Conservation (phyloP, 2,888 invertebrate species). For the Drosophila paramelanica region DNA sequence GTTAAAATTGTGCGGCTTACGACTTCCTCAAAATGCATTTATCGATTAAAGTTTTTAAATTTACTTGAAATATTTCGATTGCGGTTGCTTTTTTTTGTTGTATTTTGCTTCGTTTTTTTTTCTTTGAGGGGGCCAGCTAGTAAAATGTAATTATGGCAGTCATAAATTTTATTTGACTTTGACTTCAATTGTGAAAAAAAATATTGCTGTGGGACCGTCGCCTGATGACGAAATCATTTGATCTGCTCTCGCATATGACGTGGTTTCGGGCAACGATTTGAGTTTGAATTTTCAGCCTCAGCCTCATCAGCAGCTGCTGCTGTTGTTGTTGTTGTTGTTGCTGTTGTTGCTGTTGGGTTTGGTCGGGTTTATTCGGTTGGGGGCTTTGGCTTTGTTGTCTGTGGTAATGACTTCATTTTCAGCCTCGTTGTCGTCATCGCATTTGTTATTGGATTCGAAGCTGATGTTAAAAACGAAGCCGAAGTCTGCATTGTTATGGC, state of each 20-base stretch:
- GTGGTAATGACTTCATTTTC: constrained; percentile 73
- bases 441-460: constrained; percentile 36
- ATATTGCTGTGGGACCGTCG: background rate
- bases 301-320: constrained; percentile 7
- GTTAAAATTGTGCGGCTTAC: constrained; percentile 13
- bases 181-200: constrained; percentile 20
- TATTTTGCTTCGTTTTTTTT: constrained; percentile 11
- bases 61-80: constrained; percentile 24
- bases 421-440: constrained; percentile 31
- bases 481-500: constrained; percentile 31
- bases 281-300: background rate
- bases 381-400: constrained; percentile 48
- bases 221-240: constrained; percentile 58
- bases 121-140: constrained; percentile 12
- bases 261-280: constrained; percentile 14
- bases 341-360: constrained; percentile 11
- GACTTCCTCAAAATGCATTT: constrained; percentile 25
- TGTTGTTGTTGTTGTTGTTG: background rate
- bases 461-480: constrained; percentile 22
- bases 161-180: constrained; percentile 51
- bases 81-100: constrained; percentile 18
- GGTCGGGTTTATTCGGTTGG: constrained; percentile 22
- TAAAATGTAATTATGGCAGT: constrained; percentile 50
- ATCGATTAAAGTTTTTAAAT: constrained; percentile 2
- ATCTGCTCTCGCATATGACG: constrained; percentile 52